Base-by-base conservation (phyloP, 1,140 invertebrate genomes). In the Pygmarrhopalites habei region DNA sequence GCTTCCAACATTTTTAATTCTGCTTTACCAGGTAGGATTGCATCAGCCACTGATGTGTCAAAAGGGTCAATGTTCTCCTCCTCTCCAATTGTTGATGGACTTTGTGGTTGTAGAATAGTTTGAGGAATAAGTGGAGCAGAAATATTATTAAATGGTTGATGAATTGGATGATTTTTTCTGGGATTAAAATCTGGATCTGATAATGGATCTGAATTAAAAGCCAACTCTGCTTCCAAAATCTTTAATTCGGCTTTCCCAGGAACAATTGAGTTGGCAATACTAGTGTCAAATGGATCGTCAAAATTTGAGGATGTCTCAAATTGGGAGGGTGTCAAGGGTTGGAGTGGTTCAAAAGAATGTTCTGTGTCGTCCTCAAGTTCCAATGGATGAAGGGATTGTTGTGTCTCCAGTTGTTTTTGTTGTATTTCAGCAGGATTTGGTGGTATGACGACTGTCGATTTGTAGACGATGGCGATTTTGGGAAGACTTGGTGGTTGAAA, bases 251-350 rank as follows among this genome's bases (percentile, higher is more conserved):
- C 76, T 74, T 85, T 83, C 35, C 83, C 83, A 5, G 86, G 85
- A 57, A 88, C 75, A 44, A 90, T 81, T 70, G 85, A 86, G 35
- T 87, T 85, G 0, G 86, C 87, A 77, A 90, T 89, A 53, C 85
- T 83, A 7, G 89, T 92, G 73, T 92, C 89, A 72, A 93, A 93
- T 0, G 89, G 89, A 80, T 92, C 90, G n/a, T 62, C 55, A 62
- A 65, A 62, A n/a, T 30, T 41, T 10, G 10, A 3, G 51, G 12
- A n/a, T 2, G 3, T 5, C 1, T 7, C 15, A 44, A 41, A n/a
- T 4, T 39, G 14, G 19, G 4, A 4, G 10, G 60, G 51, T 19
- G 28, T 39, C 3, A 55, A 19, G 17, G 51, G 49, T 56, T 55
- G 25, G 2, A 57, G 21, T 35, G 14, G 58, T n/a, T n/a, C n/a